Percentiles rank a stretch among this genome's conserved stretches.
These are phyloP conservation scores for Muscidifurax raptorellus DNA, from an alignment of 1,140 invertebrate species.

Conservation along the genomic window DNA sequence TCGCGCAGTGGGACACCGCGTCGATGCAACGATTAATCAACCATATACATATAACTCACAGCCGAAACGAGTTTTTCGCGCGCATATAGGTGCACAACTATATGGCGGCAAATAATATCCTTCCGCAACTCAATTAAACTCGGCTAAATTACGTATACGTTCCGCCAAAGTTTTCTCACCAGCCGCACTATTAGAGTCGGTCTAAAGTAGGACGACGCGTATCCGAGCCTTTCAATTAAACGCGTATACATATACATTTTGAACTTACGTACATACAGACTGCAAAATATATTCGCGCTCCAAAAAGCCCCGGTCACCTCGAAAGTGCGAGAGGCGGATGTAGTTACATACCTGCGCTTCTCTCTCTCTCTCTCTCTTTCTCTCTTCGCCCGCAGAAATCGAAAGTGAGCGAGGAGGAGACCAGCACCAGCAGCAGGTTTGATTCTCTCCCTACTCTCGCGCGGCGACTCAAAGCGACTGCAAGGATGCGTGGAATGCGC, in stretches of 20 bases:
- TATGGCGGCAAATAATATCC: background rate
- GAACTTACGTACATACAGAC: background rate
- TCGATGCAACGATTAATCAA: background rate
- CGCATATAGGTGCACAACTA: background rate
- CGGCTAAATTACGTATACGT: background rate
- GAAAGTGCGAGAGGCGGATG: background rate
- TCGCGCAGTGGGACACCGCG: background rate
- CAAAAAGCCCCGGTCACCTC: background rate
- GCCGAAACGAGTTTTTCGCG: background rate
- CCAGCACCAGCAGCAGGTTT: constrained; percentile 60
- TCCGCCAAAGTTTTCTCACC: background rate
- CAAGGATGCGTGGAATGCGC: constrained; percentile 69
- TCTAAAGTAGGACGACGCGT: background rate
- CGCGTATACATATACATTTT: background rate
- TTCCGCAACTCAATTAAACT: background rate
- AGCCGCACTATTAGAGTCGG: background rate
- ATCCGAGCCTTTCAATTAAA: background rate
- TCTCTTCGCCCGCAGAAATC: constrained; percentile 23
- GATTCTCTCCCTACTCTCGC: constrained; percentile 56
- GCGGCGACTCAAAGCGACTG: constrained; percentile 66
- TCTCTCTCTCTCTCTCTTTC: background rate
- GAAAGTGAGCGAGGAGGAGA: constrained; percentile 41
- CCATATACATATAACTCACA: background rate
- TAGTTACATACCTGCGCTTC: background rate
- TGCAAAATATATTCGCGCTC: background rate